Evolutionary conservation across 2,888 invertebrate species (phyloP).

Genomic region (Calameuta filiformis): DNA sequence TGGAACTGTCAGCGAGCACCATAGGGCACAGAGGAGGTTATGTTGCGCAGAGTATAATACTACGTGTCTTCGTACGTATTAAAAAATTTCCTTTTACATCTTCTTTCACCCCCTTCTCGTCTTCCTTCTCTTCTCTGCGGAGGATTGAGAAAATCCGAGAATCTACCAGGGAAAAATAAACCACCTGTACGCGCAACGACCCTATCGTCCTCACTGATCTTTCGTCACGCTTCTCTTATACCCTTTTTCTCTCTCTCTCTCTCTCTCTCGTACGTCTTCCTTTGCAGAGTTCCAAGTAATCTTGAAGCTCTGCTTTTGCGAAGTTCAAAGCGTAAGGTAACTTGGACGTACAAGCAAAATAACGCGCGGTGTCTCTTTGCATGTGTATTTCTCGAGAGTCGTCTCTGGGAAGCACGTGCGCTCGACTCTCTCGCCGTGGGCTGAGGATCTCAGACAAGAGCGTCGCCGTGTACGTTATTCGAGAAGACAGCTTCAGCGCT

Average conservation of each 20-base stretch:
- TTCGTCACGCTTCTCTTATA: not conserved
- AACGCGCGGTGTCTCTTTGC: not conserved
- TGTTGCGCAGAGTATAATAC: not conserved
- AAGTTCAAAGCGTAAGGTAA: not conserved
- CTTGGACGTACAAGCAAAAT: not conserved
- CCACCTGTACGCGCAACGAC: not conserved
- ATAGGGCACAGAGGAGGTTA: conserved; percentile 8
- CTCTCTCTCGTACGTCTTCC: not conserved
- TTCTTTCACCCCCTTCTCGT: not conserved
- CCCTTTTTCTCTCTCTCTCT: not conserved
- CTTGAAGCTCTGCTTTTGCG: not conserved
- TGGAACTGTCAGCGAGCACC: conserved; percentile 25
- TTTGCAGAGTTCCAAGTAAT: not conserved
- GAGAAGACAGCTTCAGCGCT: conserved; percentile 33
- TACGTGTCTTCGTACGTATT: not conserved
- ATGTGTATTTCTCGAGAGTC: not conserved
- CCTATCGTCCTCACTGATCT: not conserved
- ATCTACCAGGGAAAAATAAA: not conserved
- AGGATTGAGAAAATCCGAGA: not conserved
- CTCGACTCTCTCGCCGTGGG: not conserved
- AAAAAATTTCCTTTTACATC: not conserved
- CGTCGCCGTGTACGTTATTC: conserved; percentile 27
- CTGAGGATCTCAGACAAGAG: conserved; percentile 8
- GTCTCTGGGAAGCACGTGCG: not conserved
- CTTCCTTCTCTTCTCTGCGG: not conserved